phyloP scores from a whole-genome alignment of 2,113 vertebrate genomes.

The Pycnonotus jocosus region DNA sequence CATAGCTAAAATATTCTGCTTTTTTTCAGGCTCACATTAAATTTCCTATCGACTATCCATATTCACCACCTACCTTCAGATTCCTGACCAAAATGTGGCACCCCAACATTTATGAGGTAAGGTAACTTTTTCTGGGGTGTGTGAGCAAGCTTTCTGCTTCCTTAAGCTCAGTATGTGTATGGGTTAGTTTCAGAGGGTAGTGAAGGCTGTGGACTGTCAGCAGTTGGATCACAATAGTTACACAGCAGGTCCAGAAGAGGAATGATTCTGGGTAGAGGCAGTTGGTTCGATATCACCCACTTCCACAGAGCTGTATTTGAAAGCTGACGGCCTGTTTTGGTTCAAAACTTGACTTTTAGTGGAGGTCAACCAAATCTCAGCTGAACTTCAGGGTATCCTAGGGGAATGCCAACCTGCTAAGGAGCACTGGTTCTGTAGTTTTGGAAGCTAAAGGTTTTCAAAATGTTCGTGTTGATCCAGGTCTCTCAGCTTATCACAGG shows the following conservation, averaged over 20 bases:
- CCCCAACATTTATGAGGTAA: constrained; percentile 98
- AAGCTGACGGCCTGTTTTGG: not conserved
- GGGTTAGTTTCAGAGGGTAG: not conserved
- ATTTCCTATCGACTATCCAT: constrained; percentile 97
- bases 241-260: not conserved
- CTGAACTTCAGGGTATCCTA: not conserved
- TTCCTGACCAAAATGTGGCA: constrained; percentile 99
- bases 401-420: not conserved
- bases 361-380: not conserved
- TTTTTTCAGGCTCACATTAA: constrained; percentile 93
- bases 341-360: not conserved
- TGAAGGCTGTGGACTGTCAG: not conserved
- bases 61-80: constrained; percentile 96
- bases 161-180: not conserved
- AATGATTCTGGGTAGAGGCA: not conserved
- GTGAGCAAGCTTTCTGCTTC: not conserved
- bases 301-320: not conserved
- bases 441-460: not conserved
- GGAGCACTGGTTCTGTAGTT: not conserved
- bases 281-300: not conserved
- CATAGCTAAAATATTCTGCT: not conserved
- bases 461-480: not conserved
- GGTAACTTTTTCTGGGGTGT: not conserved
- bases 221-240: not conserved
- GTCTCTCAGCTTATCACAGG: not conserved